These are phyloP conservation scores for Dendrocincla fuliginosa DNA, from an alignment of 2,797 vertebrate species.

Conservation along the genomic window DNA sequence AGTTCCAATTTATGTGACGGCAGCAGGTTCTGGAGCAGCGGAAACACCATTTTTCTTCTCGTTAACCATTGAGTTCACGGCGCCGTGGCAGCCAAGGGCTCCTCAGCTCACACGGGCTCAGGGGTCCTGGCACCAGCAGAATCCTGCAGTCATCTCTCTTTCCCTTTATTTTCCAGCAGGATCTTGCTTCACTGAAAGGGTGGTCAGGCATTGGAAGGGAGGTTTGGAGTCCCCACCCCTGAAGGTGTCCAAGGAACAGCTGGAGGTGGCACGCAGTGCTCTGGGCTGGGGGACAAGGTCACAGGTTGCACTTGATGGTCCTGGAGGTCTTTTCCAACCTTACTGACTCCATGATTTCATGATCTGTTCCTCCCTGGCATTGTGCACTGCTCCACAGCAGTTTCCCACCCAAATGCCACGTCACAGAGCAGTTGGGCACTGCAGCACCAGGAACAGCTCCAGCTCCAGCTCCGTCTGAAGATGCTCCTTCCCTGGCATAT, in stretches of 20 bases:
- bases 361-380: background rate
- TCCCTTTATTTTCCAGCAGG: background rate
- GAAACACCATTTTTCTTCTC: constrained; percentile 49
- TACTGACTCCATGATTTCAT: background rate
- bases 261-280: background rate
- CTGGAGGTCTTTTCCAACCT: accelerated
- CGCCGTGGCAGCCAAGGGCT: background rate
- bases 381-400: accelerated
- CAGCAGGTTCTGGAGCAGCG: constrained; percentile 63
- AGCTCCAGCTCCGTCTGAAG: background rate
- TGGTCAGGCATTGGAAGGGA: background rate
- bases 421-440: accelerated
- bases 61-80: background rate
- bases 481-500: background rate
- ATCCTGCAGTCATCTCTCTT: accelerated
- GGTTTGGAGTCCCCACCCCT: background rate
- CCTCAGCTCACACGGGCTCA: background rate
- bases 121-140: background rate
- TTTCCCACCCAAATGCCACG: accelerated
- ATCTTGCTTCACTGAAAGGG: no score
- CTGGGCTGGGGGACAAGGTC: background rate
- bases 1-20: constrained; percentile 76
- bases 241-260: background rate
- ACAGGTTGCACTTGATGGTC: accelerated
- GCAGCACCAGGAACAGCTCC: background rate